Percentiles rank a stretch among this genome's conserved stretches.
Conservation (phyloP, 2,797 vertebrate species). For the Okamejei kenojei region DNA sequence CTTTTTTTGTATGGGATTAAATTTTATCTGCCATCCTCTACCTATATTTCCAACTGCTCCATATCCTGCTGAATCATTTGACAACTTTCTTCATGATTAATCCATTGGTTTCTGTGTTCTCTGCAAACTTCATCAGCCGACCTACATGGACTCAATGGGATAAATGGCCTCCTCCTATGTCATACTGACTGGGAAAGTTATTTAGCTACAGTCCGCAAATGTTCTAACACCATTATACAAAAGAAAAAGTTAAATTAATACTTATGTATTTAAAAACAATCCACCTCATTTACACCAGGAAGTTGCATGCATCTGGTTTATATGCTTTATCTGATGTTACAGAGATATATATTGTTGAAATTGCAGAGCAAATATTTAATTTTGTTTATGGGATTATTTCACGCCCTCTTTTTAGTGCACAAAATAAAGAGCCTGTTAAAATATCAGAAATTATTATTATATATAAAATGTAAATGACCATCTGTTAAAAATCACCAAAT, state of each 20-base stretch:
- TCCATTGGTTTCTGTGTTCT: no score
- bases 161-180: no score
- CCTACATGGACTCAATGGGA: no score
- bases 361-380: not conserved
- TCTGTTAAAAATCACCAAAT: not conserved
- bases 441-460: not conserved
- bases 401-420: not conserved
- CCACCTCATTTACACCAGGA: not conserved
- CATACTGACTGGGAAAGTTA: no score
- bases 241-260: not conserved
- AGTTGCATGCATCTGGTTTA: not conserved
- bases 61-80: no score
- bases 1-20: no score
- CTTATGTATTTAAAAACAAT: not conserved
- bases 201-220: no score
- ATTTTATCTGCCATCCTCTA: no score
- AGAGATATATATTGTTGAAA: not conserved
- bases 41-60: no score
- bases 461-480: not conserved
- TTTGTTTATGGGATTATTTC: not conserved
- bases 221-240: not conserved
- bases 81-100: no score
- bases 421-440: not conserved
- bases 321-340: not conserved
- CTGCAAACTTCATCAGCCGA: no score